Base-by-base conservation (phyloP, 2,113 vertebrate genomes). In the Microcebus griseorufus region DNA sequence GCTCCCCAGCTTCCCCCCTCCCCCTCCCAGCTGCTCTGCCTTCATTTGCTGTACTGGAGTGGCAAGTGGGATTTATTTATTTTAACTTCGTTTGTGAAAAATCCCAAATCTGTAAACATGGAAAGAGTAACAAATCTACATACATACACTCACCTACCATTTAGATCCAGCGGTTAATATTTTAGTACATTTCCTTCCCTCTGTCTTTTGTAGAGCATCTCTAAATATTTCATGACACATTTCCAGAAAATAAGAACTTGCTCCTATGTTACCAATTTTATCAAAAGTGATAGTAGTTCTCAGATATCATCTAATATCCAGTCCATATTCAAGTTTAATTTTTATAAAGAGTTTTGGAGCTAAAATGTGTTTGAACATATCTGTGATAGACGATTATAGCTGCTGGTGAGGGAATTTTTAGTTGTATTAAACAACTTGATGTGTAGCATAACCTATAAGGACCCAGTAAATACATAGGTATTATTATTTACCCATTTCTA, bases 71-170 rank as follows among this genome's bases (percentile, higher is more conserved):
- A 60, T 20, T 32, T 17, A 1, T n/a, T 42, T n/a, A 60, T 83
- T 69, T 58, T 82, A 72, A 25, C 10, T 70, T 67, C 32, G 81
- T 67, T 48, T n/a, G 34, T 78, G 55, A 39, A 51, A 75, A 75
- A 39, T 20, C 42, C 55, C 4, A 78, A 55, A 72, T 10, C 32
- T 17, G 0, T 42, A 7, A 34, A 13, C 65, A 14, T 4, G 29
- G 62, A 34, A n/a, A 55, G 37, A 58, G 1, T 22, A 25, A 23
- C 6, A 0, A 3, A 23, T 1, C 18, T 18, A n/a, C 12, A 4
- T 0, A 29, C 12, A 2, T 0, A 2, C 20, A 8, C 9, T 4
- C 9, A 34, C 16, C 29, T 1, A 5, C 32, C 8, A 0, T 25
- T 48, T 3, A 34, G 82, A 18, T 8, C 18, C 16, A 5, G 25